A percentile compares a stretch with the other conserved stretches of the same genome.
phyloP scores from a whole-genome alignment of 2,113 vertebrate species.

The Plecturocebus donacophilus region DNA sequence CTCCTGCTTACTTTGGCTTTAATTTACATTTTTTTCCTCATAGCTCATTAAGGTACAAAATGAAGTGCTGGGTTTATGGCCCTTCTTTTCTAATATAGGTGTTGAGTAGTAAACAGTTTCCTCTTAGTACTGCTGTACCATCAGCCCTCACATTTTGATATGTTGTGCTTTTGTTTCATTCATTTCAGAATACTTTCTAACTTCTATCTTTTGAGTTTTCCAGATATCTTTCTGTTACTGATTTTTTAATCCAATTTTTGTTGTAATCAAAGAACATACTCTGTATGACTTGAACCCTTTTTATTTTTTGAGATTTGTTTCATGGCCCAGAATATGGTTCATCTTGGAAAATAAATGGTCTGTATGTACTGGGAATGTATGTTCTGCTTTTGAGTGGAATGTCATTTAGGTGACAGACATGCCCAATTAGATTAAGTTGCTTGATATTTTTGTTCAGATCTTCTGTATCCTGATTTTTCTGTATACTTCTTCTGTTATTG shows the following conservation, averaged over 20 bases:
- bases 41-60: not conserved
- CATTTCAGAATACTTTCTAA: not conserved
- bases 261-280: not conserved
- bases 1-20: not conserved
- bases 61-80: not conserved
- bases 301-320: not conserved
- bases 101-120: not conserved
- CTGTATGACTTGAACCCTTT: not conserved
- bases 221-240: not conserved
- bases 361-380: not conserved
- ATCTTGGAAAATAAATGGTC: not conserved
- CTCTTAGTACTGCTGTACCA: not conserved
- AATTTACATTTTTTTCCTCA: not conserved
- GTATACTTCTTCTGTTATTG: not conserved
- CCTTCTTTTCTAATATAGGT: not conserved
- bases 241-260: slow-evolving; percentile 29
- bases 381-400: not conserved
- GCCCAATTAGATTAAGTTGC: not conserved
- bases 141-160: not conserved
- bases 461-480: not conserved
- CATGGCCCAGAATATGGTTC: not conserved
- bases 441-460: not conserved
- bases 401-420: not conserved
- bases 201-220: not conserved
- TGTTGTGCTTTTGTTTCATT: not conserved